Evolutionary conservation across 2,797 vertebrate species (phyloP), one percentile per base, ranked within the genome.

Genomic region (Melanotaenia trifasciata): DNA sequence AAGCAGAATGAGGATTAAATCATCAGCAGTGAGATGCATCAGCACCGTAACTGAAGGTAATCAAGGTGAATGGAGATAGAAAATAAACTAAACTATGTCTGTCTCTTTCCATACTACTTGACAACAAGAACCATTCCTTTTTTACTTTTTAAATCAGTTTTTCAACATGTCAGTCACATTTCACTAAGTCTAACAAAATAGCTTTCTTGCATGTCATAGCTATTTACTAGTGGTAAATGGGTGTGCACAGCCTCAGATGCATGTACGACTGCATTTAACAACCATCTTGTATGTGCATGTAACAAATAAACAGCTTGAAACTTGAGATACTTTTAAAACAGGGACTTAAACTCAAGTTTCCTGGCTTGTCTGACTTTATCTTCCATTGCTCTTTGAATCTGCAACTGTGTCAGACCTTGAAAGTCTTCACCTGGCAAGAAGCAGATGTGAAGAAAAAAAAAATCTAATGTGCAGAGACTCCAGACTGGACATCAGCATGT

Each of bases 1-100:
- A 75, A 71, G 60, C 58, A 75, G 74, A 51, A 78, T n/a, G 28
- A 45, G 8, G 20, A 22, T 51, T 10, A 22, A 22, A 26, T 57
- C 1, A 40, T 40, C 50, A 32, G 56, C 64, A 53, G 59, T 70
- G 36, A 20, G 14, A 53, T 38, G n/a, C 22, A 74, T 38, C 38
- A 40, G 9, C 16, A 50, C 30, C 2, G 45, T 43, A 68, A 60
- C 33, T 59, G 20, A 16, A 38, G 53, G 40, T 72, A 28, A 54
- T 54, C 24, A 28, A 13, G 10, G 51, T 26, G 51, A 24, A 12
- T 54, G 13, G 24, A 26, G 1, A 28, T 5, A 28, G 10, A 54
- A 26, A 54, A 26, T 13, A 28, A 13, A 13, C 12, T 26, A 54
- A 13, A 54, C 11, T 13, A 28, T 24, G 5, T 26, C 13, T 54